Conservation (phyloP, 2,888 invertebrate species). For the Lasioglossum oenotherae region DNA sequence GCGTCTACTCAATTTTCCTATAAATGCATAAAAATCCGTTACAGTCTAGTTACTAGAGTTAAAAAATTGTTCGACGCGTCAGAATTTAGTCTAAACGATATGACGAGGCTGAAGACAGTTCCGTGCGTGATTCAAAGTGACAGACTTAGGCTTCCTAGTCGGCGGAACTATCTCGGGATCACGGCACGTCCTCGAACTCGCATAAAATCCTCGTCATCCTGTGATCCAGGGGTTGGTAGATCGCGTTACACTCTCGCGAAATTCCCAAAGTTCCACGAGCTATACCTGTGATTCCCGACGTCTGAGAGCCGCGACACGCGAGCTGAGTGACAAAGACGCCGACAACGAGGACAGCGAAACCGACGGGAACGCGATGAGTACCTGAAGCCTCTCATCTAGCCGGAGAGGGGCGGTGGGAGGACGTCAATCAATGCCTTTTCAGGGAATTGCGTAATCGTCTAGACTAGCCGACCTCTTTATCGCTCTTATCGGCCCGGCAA, state of each 20-base stretch:
- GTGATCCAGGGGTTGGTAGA: neutral
- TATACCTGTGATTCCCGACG: neutral
- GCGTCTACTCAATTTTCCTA: no score
- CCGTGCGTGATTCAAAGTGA: neutral
- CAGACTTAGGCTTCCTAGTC: neutral
- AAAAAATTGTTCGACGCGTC: neutral
- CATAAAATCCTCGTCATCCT: neutral
- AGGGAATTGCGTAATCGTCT: slow-evolving; percentile 81
- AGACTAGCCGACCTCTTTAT: slow-evolving; percentile 81
- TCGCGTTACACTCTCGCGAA: neutral
- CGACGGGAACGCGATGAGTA: slow-evolving; percentile 45
- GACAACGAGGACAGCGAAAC: slow-evolving; percentile 42
- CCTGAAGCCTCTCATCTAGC: slow-evolving; percentile 54
- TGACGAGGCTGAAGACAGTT: neutral
- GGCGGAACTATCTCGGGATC: neutral
- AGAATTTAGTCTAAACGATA: neutral
- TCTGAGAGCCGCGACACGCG: slow-evolving; percentile 2
- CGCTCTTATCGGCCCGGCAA: slow-evolving; percentile 78
- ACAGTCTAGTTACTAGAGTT: no score
- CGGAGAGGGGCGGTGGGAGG: slow-evolving; percentile 16
- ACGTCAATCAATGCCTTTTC: slow-evolving; percentile 78
- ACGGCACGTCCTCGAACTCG: neutral
- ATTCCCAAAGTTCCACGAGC: neutral
- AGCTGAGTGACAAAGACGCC: slow-evolving; percentile 31
- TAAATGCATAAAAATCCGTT: no score